Evolutionary conservation across 53 echinoderm and acorn worm species (phyloP).

Genomic region (Henricia sp.): DNA sequence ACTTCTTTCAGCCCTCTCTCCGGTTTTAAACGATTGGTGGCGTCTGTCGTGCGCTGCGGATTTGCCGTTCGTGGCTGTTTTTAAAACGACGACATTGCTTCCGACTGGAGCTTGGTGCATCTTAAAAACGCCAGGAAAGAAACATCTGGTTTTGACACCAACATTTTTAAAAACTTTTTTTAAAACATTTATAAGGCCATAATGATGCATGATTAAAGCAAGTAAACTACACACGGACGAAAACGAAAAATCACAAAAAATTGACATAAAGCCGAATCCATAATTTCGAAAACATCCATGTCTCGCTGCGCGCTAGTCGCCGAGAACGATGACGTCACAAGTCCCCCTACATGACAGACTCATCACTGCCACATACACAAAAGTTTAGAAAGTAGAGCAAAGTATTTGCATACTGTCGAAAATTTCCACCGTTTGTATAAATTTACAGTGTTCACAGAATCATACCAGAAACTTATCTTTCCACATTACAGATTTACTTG

Average conservation of each 20-base stretch:
- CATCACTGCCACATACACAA: constrained; percentile 30
- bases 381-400: constrained; percentile 51
- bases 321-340: constrained; percentile 54
- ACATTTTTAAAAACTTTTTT: no score
- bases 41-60: constrained; percentile 1
- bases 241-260: no score
- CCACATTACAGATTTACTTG: neutral
- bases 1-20: no score
- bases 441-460: neutral
- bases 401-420: neutral
- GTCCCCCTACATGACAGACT: constrained; percentile 56
- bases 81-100: no score
- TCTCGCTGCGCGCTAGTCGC: constrained; percentile 3
- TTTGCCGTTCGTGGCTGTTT: neutral
- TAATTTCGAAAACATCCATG: no score
- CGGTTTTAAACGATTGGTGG: constrained; percentile 22
- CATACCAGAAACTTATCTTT: neutral
- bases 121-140: no score
- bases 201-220: no score
- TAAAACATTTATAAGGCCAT: no score
- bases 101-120: no score
- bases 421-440: neutral
- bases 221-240: no score
- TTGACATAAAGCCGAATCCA: no score
- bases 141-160: no score